phyloP scores from a whole-genome alignment of 2,113 vertebrate genomes.

The Triplophysa tibetana region DNA sequence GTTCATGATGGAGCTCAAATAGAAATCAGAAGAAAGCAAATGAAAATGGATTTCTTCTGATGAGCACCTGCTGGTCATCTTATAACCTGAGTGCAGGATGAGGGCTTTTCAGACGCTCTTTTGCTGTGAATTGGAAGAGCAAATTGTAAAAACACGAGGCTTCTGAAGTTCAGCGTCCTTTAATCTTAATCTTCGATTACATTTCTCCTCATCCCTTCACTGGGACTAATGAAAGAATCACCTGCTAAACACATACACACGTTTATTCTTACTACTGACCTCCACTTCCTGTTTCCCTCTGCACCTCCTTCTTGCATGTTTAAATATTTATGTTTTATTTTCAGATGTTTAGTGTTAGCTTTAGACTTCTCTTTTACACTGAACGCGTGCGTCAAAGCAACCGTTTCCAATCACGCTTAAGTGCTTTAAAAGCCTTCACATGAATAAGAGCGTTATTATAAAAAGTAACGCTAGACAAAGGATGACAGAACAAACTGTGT shows the following conservation, averaged over 20 bases:
- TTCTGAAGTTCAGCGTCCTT: background rate
- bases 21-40: background rate
- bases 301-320: background rate
- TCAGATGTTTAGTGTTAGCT: too few species aligned
- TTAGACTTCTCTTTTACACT: too few species aligned
- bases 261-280: conserved; percentile 28
- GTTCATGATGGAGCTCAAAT: background rate
- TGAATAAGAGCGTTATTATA: too few species aligned
- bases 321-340: too few species aligned
- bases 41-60: background rate
- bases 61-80: background rate
- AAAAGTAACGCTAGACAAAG: too few species aligned
- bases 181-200: background rate
- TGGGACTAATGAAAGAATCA: conserved; percentile 44
- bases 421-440: too few species aligned
- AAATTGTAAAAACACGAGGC: too few species aligned
- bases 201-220: background rate
- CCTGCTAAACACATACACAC: conserved; percentile 18
- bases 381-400: too few species aligned
- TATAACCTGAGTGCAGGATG: background rate
- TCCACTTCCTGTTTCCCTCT: background rate
- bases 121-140: too few species aligned
- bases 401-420: too few species aligned
- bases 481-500: too few species aligned
- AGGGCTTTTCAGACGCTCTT: background rate